Evolutionary conservation across 2,113 vertebrate species (phyloP), one percentile per base, ranked within the genome.

Genomic region (Gymnogyps californianus): DNA sequence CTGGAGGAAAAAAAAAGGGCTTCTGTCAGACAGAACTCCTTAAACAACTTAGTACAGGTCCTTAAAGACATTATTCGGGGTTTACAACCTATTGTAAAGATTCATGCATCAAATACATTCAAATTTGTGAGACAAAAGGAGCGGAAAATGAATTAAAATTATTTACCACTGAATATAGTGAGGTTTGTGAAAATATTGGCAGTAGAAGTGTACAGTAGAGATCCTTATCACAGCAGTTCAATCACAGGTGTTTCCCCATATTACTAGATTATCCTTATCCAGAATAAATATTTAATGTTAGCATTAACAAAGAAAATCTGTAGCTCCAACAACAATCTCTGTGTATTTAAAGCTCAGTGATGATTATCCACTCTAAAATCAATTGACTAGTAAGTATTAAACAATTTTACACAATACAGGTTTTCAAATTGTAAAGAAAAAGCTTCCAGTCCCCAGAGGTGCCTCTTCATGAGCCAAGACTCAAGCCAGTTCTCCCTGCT

Each of bases 221-320:
- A 96, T 91, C 55, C 28, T 83, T 90, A 95, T 96, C 61, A 0
- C 64, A 55, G 82, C 83, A 90, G 85, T 90, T 91, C 64, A 75
- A 16, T 66, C 38, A 42, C 93, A 97, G 87, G 95, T 95, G 93
- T 91, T 97, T 96, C 91, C 67, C 87, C 66, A 36, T 81, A 83
- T 90, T 91, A 77, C 70, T 20, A 55, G 62, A 66, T 83, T 94
- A 94, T 54, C 83, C 75, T 83, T 83, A 70, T 88, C 90, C 94
- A 97, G 94, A 96, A 90, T 90, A 94, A 94, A 95, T 94, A 97
- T 96, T 95, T 96, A 97, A 96, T 77, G 84, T 95, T 96, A 96
- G 87, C 19, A 92, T 83, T 94, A 96, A 96, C 84, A 91, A 84
- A 91, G 84, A 69, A 92, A 95, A 93, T 70, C 90, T 93, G 85